Percentiles rank a stretch among this genome's conserved stretches.
Conservation (phyloP, 2,888 invertebrate genomes). For the Diadromus collaris region DNA sequence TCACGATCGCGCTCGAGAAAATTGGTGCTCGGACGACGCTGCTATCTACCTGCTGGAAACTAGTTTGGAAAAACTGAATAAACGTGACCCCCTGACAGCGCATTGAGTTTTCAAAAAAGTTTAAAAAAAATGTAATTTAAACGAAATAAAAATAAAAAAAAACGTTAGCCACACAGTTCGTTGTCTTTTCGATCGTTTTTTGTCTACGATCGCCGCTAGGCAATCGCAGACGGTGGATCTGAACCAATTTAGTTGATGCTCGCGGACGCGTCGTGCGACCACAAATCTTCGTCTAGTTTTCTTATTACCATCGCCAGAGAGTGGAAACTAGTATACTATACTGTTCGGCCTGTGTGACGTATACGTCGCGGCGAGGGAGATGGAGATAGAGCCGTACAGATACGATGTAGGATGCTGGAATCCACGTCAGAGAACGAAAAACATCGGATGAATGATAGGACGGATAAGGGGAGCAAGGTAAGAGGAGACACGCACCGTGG, state of each 20-base stretch:
- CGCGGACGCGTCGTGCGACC: slow-evolving; percentile 44
- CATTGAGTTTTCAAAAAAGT: slow-evolving; percentile 46
- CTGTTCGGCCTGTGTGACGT: slow-evolving; percentile 17
- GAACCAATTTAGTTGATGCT: slow-evolving; percentile 68
- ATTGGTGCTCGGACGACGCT: slow-evolving; percentile 20
- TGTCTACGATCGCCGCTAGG: not conserved
- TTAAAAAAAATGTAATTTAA: slow-evolving; percentile 12
- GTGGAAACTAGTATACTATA: not conserved
- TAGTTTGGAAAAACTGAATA: slow-evolving; percentile 45
- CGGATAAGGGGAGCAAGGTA: slow-evolving; percentile 38
- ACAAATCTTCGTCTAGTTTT: slow-evolving; percentile 62
- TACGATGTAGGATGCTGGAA: slow-evolving; percentile 47
- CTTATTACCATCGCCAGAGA: slow-evolving; percentile 25
- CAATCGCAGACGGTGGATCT: slow-evolving; percentile 65
- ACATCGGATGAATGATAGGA: slow-evolving; percentile 47
- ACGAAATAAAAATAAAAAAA: slow-evolving; percentile 1
- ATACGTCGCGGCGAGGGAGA: slow-evolving; percentile 22
- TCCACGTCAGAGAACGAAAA: slow-evolving; percentile 32
- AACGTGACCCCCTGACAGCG: slow-evolving; percentile 58
- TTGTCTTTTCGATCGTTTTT: not conserved
- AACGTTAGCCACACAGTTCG: slow-evolving; percentile 25
- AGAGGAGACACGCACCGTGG: slow-evolving; percentile 28
- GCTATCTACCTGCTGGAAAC: slow-evolving; percentile 14
- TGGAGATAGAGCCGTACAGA: slow-evolving; percentile 48
- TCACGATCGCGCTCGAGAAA: slow-evolving; percentile 42